Evolutionary conservation across 1,140 invertebrate species (phyloP).

Genomic region (Alviniconcha marisindica): DNA sequence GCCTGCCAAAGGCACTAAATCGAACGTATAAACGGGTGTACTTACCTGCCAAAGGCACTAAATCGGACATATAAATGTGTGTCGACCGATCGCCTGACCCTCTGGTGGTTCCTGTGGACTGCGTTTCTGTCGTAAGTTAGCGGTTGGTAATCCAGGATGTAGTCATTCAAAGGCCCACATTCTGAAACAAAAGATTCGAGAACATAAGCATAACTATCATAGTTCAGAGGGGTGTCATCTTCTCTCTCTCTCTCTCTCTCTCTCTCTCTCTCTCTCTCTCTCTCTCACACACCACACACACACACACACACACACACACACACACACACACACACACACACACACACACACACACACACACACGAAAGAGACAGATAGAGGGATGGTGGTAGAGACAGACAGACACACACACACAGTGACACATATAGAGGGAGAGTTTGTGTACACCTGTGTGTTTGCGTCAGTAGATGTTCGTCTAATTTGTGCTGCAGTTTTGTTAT

Average conservation of each 20-base stretch:
- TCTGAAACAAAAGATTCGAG: conserved; percentile 1
- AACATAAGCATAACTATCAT: not conserved
- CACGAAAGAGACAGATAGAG: not conserved
- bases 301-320: not conserved
- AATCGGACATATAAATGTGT: conserved; percentile 18
- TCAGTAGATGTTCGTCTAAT: too few species aligned
- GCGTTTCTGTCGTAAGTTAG: conserved; percentile 19
- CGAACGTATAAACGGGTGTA: not conserved
- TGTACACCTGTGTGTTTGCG: too few species aligned
- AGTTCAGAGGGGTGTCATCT: not conserved
- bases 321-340: not conserved
- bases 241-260: not conserved
- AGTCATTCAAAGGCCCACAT: conserved; percentile 28
- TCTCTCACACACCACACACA: not conserved
- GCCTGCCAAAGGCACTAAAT: not conserved
- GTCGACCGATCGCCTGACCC: conserved; percentile 15
- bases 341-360: not conserved
- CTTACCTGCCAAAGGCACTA: conserved; percentile 29
- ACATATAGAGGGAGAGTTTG: not conserved
- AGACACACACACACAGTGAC: not conserved
- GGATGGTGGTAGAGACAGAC: not conserved
- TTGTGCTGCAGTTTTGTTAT: too few species aligned
- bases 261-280: not conserved
- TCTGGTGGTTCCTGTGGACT: conserved; percentile 29
- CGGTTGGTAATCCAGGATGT: conserved; percentile 35